Evolutionary conservation across 2,888 invertebrate genomes (phyloP).

Genomic region (Microctonus brassicae): DNA sequence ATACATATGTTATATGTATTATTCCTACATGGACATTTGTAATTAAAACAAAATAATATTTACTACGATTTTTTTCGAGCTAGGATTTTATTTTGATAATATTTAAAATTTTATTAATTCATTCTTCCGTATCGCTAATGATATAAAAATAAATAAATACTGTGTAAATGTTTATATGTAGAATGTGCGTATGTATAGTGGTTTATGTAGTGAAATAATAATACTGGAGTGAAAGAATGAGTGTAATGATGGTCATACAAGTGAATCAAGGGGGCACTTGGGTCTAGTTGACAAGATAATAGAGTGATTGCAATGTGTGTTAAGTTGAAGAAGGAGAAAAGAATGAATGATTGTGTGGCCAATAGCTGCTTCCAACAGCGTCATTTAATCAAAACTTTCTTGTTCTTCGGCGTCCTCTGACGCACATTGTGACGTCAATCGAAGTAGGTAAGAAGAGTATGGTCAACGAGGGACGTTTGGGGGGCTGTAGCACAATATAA

Average conservation of each 20-base stretch:
- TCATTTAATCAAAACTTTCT: constrained; percentile 68
- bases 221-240: constrained; percentile 10
- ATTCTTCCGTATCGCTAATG: too few species aligned
- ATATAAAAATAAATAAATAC: too few species aligned
- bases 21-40: too few species aligned
- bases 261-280: constrained; percentile 60
- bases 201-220: background rate
- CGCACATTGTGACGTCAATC: constrained; percentile 68
- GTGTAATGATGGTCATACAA: constrained; percentile 57
- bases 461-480: too few species aligned
- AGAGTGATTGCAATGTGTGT: constrained; percentile 54
- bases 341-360: constrained; percentile 52
- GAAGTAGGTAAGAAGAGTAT: constrained; percentile 61
- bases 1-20: too few species aligned
- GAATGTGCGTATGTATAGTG: too few species aligned
- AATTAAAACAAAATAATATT: too few species aligned
- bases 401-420: constrained; percentile 64
- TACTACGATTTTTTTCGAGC: too few species aligned
- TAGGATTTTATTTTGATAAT: too few species aligned
- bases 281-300: constrained; percentile 61
- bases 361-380: constrained; percentile 51
- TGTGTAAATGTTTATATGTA: too few species aligned
- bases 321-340: constrained; percentile 53
- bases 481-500: constrained; percentile 31
- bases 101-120: too few species aligned